Evolutionary conservation across 2,888 invertebrate species (phyloP).

Genomic region (Neoaliturus tenellus): DNA sequence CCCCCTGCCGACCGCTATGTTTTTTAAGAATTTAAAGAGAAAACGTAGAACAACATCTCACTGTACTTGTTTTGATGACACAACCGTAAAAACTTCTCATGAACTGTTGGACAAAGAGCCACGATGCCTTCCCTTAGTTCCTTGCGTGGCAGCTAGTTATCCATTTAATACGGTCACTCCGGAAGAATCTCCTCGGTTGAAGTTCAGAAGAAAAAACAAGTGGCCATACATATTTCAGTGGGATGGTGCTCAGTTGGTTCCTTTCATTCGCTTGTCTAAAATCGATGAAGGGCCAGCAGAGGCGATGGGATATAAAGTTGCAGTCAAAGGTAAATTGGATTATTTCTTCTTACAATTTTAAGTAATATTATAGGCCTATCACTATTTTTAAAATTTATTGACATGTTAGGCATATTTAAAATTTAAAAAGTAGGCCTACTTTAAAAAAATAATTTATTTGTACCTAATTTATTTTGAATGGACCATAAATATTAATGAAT

Average conservation of each 20-base stretch:
- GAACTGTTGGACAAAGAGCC: constrained; percentile 51
- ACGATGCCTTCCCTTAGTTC: constrained; percentile 52
- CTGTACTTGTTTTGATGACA: constrained; percentile 57
- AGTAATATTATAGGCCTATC: too few relatives aligned
- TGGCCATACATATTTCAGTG: constrained; percentile 56
- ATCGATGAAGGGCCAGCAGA: constrained; percentile 55
- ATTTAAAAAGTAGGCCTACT: too few relatives aligned
- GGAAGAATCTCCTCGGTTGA: not conserved
- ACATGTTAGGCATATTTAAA: too few relatives aligned
- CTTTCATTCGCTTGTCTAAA: constrained; percentile 54
- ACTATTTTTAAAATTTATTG: not conserved
- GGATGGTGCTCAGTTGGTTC: constrained; percentile 41
- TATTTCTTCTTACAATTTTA: not conserved
- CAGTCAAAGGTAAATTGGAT: constrained; percentile 50
- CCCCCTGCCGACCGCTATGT: constrained; percentile 25
- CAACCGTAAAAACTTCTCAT: constrained; percentile 50
- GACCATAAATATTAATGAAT: too few relatives aligned
- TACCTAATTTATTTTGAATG: too few relatives aligned
- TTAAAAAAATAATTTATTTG: too few relatives aligned
- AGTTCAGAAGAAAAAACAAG: constrained; percentile 38
- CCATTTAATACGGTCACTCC: not conserved
- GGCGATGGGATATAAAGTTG: constrained; percentile 57
- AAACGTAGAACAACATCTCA: constrained; percentile 54
- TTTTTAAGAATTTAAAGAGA: constrained; percentile 54
- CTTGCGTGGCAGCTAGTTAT: constrained; percentile 52